Evolutionary conservation across 1,140 invertebrate genomes (phyloP).

Genomic region (Drosophila fuyamai): DNA sequence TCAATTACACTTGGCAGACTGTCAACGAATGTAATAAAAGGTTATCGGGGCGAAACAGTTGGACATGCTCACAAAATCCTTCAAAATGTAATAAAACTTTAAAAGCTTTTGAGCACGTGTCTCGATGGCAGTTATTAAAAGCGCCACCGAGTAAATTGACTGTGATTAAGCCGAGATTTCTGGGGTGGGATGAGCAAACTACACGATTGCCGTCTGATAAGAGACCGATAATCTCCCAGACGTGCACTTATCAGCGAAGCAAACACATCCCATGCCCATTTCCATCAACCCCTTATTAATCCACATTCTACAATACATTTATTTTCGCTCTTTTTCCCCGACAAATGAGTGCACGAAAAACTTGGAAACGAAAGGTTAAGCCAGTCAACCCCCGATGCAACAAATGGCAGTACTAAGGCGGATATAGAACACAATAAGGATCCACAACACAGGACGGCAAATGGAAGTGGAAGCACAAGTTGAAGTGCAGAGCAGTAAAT

Average conservation of each 20-base stretch:
- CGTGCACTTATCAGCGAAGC: conserved; percentile 26
- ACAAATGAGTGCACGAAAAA: conserved; percentile 5
- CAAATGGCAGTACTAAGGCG: conserved; percentile 40
- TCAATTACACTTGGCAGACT: conserved; percentile 41
- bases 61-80: conserved; percentile 32
- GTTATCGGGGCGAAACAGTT: conserved; percentile 31
- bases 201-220: conserved; percentile 19
- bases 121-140: conserved; percentile 13
- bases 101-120: conserved; percentile 31
- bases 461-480: conserved; percentile 18
- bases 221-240: conserved; percentile 29
- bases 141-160: conserved; percentile 27
- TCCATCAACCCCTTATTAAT: conserved; percentile 1
- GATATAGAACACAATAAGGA: conserved; percentile 55
- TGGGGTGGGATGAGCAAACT: neutral
- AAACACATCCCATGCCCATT: neutral
- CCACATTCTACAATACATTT: neutral
- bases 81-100: conserved; percentile 49
- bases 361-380: conserved; percentile 18
- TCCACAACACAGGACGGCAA: conserved; percentile 8
- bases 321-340: neutral
- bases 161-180: conserved; percentile 24
- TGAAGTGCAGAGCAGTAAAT: conserved; percentile 33
- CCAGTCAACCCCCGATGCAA: conserved; percentile 47
- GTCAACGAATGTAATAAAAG: conserved; percentile 41